Conservation (phyloP, 2,113 vertebrate species). For the Sigmodon hispidus region DNA sequence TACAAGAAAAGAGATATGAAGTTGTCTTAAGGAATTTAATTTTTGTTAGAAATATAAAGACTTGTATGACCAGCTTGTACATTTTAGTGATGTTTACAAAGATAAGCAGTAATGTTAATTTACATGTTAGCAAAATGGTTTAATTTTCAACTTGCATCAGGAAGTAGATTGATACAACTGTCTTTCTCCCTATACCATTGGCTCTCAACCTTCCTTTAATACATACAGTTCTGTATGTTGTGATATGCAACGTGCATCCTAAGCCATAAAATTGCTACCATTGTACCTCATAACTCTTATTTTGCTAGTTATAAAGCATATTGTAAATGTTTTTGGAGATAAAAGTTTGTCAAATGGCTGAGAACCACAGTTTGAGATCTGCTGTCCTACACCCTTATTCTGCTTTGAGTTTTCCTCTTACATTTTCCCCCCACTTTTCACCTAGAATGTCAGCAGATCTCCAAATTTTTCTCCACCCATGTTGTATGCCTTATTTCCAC, state of each 20-base stretch:
- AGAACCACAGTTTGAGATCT: not conserved
- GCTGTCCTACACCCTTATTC: not conserved
- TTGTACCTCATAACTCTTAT: not conserved
- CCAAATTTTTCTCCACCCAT: not conserved
- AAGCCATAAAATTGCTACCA: not conserved
- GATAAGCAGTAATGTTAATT: not conserved
- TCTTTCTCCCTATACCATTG: not conserved
- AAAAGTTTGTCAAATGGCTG: not conserved
- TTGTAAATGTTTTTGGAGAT: not conserved
- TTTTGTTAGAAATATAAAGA: not conserved
- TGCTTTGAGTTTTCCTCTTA: not conserved
- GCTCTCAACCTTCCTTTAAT: not conserved
- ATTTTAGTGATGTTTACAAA: not conserved
- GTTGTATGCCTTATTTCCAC: not conserved
- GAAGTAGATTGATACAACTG: not conserved
- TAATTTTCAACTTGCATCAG: not conserved
- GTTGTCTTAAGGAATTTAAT: not conserved
- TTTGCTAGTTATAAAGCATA: not conserved
- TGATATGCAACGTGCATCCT: not conserved
- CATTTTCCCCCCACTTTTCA: not conserved
- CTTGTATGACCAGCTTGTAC: not conserved
- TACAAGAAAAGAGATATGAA: not conserved
- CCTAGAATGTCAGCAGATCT: not conserved
- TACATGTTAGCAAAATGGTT: not conserved
- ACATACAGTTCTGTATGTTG: not conserved